Base-by-base conservation (phyloP, 2,797 vertebrate species). In the Rhabdomys pumilio region DNA sequence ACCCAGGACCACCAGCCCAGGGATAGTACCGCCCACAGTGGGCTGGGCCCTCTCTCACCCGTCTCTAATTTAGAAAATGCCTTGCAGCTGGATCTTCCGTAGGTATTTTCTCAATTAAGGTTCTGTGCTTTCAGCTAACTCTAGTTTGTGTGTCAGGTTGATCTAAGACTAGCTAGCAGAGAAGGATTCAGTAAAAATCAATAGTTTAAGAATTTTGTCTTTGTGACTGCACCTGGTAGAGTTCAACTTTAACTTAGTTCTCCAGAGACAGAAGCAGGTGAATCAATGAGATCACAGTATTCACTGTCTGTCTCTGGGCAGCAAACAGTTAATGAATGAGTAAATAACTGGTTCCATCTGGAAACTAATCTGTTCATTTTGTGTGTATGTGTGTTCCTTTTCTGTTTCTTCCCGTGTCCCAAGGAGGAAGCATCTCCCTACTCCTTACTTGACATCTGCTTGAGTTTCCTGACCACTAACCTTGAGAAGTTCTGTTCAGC, bases 391-490 rank as follows among this genome's bases (percentile, higher is more conserved):
- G 55, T 97, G 38, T 97, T 91, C 50, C 22, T 22, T 97, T 95
- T 97, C 6, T 97, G 38, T 93, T 97, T 53, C 47, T 95, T 86
- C 41, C n/a, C 92, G 96, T 92, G n/a, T 67, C 92, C 38, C 84
- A 75, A 99, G 99, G 99, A 99, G 95, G 99, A 99, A 95, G 99
- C 99, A 3, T 99, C 99, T 94, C 99, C 99, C 0, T 98, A 99
- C 41, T 98, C 99, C 94, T 98, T 99, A 97, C 99, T 99, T 50
- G 99, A 99, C 98, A 99, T 99, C 97, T 99, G 99, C 91, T 99
- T 99, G 98, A 99, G 99, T 97, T 99, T 99, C 95, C 98, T 99
- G 98, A 99, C 99, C 98, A 99, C 99, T 69, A 99, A 99, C 94
- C 98, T 99, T 90, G 99, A 99, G 97, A 99, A 99, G 96, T 99